Conservation (phyloP, 2,113 vertebrate species). For the Eurypyga helias region DNA sequence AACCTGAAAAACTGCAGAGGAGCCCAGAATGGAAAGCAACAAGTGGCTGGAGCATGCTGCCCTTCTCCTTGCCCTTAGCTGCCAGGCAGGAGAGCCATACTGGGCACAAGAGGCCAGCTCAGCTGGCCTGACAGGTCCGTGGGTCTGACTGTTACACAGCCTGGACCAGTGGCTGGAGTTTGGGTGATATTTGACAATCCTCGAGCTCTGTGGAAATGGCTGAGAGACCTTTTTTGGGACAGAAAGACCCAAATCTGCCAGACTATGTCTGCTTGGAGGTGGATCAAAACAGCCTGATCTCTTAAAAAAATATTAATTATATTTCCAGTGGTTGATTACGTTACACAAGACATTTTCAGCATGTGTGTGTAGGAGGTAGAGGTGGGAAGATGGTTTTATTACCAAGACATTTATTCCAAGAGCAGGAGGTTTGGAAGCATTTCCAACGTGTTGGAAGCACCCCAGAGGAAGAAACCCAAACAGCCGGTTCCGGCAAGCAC, state of each 20-base stretch:
- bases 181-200: not conserved
- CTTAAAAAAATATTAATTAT: not conserved
- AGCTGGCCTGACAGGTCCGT: rapidly evolving
- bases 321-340: not conserved
- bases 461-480: not conserved
- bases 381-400: not conserved
- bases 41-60: not conserved
- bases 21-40: not conserved
- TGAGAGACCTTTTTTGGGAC: not conserved
- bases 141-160: not conserved
- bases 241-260: not conserved
- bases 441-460: not conserved
- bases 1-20: not conserved
- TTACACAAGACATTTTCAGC: not conserved
- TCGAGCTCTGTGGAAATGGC: not conserved
- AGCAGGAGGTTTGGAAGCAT: not conserved
- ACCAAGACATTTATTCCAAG: not conserved
- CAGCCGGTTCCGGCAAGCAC: not conserved
- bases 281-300: not conserved
- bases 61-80: not conserved
- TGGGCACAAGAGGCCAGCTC: not conserved
- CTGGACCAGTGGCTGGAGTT: not conserved
- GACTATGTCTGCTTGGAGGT: not conserved
- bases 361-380: not conserved
- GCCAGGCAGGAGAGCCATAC: rapidly evolving